Evolutionary conservation across 2,797 vertebrate species (phyloP), one percentile per base, ranked within the genome.

Genomic region (Alca torda): DNA sequence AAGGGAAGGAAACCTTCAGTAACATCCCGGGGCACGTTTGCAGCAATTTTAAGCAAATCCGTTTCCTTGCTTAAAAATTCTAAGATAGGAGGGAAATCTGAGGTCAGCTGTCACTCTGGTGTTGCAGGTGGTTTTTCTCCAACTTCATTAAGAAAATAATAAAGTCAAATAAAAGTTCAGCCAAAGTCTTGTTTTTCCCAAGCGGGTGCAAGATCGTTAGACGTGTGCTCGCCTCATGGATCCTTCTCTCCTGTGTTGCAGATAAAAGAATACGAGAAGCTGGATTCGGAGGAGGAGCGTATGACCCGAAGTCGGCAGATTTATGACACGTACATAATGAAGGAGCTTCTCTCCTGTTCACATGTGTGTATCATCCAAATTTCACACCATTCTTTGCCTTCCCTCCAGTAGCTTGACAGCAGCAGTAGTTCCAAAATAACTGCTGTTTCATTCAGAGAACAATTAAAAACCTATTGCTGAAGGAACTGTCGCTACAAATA

Each of bases 181-280:
- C 41, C 56, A 1, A 13, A 77, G 45, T 3, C 63, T 3, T 28
- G 7, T 51, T 63, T 54, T 67, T 37, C 33, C 31, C 77, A 31
- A 41, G 4, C 0, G 24, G 46, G 18, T 57, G 87, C 39, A 33
- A 15, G 51, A 8, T 43, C 35, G 3, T 31, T 8, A 7, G 59
- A 2, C 6, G 0, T 7, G 1, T 8, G 28, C 63, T 90, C 87
- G 3, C 18, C 68, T 45, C 16, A 10, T 11, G 48, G 39, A 72
- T 73, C 16, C 84, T 81, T 68, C 35, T 31, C 25, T 51, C 93
- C 21, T 59, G 54, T 61, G 6, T 87, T 97, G 74, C 98, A 99
- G 99, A 99, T 99, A 96, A 99, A 99, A 96, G 99, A 99, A 65
- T 99, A 99, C 0, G 99, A 99, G 97, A 99, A 99, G 90, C 97